Conservation (phyloP, 2,888 invertebrate genomes). For the Bellardia pandia region DNA sequence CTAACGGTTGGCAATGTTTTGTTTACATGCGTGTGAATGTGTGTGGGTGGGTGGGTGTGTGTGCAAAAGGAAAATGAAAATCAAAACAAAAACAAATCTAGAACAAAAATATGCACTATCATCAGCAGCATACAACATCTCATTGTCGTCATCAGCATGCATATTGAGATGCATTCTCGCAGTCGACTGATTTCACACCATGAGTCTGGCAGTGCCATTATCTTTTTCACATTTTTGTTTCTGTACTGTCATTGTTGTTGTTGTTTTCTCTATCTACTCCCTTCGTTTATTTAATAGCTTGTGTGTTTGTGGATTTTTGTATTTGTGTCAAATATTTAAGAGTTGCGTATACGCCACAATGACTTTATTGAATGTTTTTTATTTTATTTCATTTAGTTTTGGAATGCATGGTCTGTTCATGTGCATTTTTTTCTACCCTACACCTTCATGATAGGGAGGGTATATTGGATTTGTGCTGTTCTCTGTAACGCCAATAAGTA, state of each 20-base stretch:
- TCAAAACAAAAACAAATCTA: background rate
- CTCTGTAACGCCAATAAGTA: too few relatives aligned
- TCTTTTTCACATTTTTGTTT: background rate
- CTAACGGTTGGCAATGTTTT: constrained; percentile 4
- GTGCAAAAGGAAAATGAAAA: background rate
- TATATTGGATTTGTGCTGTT: too few relatives aligned
- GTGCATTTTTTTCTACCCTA: background rate
- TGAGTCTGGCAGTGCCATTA: constrained; percentile 1
- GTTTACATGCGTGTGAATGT: background rate
- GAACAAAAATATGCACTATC: background rate
- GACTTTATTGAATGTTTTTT: constrained; percentile 31
- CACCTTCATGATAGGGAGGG: too few relatives aligned
- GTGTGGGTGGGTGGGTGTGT: background rate
- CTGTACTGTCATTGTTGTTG: background rate
- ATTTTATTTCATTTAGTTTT: background rate
- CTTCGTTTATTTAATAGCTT: background rate
- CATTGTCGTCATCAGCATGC: background rate
- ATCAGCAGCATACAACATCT: background rate
- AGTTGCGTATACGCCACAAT: constrained; percentile 64
- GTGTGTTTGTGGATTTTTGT: background rate
- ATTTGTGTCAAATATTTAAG: constrained; percentile 28
- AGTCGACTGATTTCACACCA: constrained; percentile 36
- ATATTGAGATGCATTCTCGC: constrained; percentile 19
- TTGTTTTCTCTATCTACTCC: background rate
- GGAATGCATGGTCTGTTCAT: background rate